Evolutionary conservation across 2,888 invertebrate genomes (phyloP).

Genomic region (Epiblema foenella): DNA sequence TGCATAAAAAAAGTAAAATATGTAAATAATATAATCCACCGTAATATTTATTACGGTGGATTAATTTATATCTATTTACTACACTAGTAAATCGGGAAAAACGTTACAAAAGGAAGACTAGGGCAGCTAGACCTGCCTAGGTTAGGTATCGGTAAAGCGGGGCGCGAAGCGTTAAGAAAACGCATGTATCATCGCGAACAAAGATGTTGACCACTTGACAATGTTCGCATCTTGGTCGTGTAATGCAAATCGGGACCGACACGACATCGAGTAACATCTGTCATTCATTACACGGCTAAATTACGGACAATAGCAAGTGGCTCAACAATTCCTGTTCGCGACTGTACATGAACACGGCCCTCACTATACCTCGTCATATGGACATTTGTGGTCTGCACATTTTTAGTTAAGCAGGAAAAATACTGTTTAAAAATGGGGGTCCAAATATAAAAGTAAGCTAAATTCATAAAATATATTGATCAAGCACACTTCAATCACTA

Average conservation of each 20-base stretch:
- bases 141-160: not conserved
- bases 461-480: not conserved
- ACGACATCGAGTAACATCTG: no score
- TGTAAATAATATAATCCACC: no score
- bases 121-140: not conserved
- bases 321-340: no score
- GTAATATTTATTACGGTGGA: not conserved
- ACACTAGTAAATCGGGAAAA: not conserved
- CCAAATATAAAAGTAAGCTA: not conserved
- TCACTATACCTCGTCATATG: not conserved
- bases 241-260: no score
- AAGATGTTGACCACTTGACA: no score
- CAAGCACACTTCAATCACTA: constrained; percentile 60
- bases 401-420: not conserved
- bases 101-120: not conserved
- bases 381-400: not conserved
- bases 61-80: not conserved
- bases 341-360: no score
- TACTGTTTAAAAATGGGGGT: not conserved
- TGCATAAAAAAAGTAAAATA: no score
- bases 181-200: no score
- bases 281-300: no score
- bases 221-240: no score
- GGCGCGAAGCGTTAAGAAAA: not conserved
- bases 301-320: no score